Percentiles rank a stretch among this genome's conserved stretches.
Evolutionary conservation across 2,888 invertebrate genomes (phyloP).

Genomic region (Caenorhabditis afra): DNA sequence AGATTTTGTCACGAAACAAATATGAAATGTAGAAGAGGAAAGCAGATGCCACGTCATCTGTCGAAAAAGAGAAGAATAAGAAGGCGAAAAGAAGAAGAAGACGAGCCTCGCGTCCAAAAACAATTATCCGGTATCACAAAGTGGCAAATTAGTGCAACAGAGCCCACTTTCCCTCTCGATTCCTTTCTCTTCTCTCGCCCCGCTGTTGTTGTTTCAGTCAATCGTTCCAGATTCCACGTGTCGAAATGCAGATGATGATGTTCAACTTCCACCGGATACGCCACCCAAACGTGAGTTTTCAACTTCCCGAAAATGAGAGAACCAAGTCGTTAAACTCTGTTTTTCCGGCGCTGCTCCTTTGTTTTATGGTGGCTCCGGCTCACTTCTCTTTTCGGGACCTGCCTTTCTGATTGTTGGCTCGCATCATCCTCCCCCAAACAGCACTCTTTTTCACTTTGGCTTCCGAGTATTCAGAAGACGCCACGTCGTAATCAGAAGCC

Average conservation of each 20-base stretch:
- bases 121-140: conserved; percentile 14
- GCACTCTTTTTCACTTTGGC: too few relatives aligned
- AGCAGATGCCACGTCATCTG: conserved; percentile 13
- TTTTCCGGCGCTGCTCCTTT: conserved; percentile 9
- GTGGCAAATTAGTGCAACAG: conserved; percentile 17
- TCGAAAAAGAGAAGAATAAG: conserved; percentile 4
- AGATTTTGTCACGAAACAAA: conserved; percentile 44
- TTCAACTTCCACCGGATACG: conserved; percentile 53
- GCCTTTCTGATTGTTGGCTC: too few relatives aligned
- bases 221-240: background rate
- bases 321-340: conserved; percentile 43
- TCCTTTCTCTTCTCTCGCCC: background rate
- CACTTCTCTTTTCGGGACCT: background rate
- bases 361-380: conserved; percentile 14
- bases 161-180: background rate
- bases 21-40: conserved; percentile 18
- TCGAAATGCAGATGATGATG: conserved; percentile 53
- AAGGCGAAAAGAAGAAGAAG: conserved; percentile 2
- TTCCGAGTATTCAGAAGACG: too few relatives aligned
- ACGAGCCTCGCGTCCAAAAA: conserved; percentile 2
- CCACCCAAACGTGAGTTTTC: conserved; percentile 50
- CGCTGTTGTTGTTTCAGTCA: background rate
- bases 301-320: conserved; percentile 7
- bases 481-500: conserved; percentile 7
- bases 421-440: too few relatives aligned